Conservation (phyloP, 2,888 invertebrate species). For the Apeira syringaria region DNA sequence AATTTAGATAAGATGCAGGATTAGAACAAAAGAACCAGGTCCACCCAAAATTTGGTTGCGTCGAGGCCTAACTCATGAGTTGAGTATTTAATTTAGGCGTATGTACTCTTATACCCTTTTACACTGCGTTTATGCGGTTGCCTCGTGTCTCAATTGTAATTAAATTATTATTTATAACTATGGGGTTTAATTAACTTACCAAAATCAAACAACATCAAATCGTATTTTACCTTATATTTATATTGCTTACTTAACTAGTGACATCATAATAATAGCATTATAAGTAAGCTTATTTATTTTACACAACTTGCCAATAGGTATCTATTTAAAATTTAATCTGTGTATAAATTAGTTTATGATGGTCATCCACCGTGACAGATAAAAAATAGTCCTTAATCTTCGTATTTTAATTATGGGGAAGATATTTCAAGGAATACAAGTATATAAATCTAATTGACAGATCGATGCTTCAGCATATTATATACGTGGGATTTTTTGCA, state of each 20-base stretch:
- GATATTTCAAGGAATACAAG: slow-evolving; percentile 79
- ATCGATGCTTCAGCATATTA: slow-evolving; percentile 72
- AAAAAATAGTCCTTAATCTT: slow-evolving; percentile 79
- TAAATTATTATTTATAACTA: slow-evolving; percentile 7
- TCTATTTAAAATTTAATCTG: slow-evolving; percentile 75
- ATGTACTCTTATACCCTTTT: no score
- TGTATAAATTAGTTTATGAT: slow-evolving; percentile 83
- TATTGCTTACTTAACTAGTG: slow-evolving; percentile 84
- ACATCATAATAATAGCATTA: slow-evolving; percentile 82
- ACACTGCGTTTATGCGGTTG: no score
- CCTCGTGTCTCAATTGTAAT: slow-evolving; percentile 17
- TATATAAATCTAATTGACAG: slow-evolving; percentile 78
- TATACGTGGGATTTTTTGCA: slow-evolving; percentile 76
- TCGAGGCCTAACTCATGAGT: no score
- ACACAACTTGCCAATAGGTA: slow-evolving; percentile 81
- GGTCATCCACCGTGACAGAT: slow-evolving; percentile 81
- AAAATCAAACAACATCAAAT: slow-evolving; percentile 57
- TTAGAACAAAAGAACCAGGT: no score
- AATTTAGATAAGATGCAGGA: no score
- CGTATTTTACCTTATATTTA: slow-evolving; percentile 79
- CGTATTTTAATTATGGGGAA: slow-evolving; percentile 58
- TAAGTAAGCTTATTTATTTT: slow-evolving; percentile 82
- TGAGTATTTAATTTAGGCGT: no score
- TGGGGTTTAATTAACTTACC: slow-evolving; percentile 7
- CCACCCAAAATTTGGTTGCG: no score